phyloP scores from a whole-genome alignment of 1,140 invertebrate genomes.

The Hydropsyche tenuis region DNA sequence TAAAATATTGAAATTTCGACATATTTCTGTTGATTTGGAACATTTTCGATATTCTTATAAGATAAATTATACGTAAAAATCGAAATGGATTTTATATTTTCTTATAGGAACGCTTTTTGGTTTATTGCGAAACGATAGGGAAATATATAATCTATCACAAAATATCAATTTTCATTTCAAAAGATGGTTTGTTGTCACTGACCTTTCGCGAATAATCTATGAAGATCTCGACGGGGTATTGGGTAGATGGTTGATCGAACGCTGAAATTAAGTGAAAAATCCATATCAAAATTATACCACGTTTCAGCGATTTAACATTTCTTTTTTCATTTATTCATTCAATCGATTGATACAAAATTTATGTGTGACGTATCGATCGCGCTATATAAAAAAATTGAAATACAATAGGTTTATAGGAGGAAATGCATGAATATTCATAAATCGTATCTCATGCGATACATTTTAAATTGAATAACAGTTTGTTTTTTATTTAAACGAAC shows the following conservation, averaged over 20 bases:
- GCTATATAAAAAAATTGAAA: background rate
- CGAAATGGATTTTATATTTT: background rate
- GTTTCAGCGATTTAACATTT: background rate
- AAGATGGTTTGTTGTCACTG: constrained; percentile 36
- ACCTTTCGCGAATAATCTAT: constrained; percentile 51
- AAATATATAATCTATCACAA: background rate
- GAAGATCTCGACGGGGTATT: constrained; percentile 50
- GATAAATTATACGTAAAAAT: too few species aligned
- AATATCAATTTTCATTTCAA: constrained; percentile 1
- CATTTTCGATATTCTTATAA: too few species aligned
- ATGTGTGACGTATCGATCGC: too few species aligned
- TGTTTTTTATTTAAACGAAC: background rate
- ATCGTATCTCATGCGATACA: constrained; percentile 18
- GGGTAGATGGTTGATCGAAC: constrained; percentile 47
- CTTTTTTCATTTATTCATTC: background rate
- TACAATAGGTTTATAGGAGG: background rate
- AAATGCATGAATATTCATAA: constrained; percentile 32
- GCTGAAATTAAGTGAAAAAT: constrained; percentile 50
- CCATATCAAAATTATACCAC: constrained; percentile 38
- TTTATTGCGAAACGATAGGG: background rate
- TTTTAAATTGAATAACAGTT: constrained; percentile 11
- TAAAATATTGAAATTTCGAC: too few species aligned
- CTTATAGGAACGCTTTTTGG: background rate
- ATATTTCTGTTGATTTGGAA: too few species aligned
- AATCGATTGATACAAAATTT: background rate